Evolutionary conservation across 2,888 invertebrate genomes (phyloP), one percentile per base, ranked within the genome.

Genomic region (Dinocampus coccinellae): DNA sequence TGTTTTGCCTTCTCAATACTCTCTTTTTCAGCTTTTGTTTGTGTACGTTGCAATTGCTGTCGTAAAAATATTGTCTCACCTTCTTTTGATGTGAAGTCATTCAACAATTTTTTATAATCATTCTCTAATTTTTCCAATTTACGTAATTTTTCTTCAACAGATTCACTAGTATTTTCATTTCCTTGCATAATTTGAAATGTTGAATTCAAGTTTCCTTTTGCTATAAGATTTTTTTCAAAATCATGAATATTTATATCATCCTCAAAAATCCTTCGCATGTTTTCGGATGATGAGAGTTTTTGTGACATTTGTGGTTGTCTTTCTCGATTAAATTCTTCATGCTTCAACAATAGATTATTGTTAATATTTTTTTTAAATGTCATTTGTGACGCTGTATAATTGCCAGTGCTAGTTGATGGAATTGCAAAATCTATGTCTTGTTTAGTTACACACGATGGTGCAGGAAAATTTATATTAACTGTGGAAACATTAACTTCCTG

Each of bases 31-130:
- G 81, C 76, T n/a, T 83, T 76, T 2, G 75, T 34, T 61, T 83
- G 81, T 20, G 77, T 74, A 69, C 82, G 83, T 24, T 80, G 80
- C 6, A 85, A 64, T 60, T 83, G 84, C 60, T 80, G 80, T 4
- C 86, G 75, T 4, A 87, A 68, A 76, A 83, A 85, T 24, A 75
- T 76, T 0, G 78, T 78, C 72, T 87, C 86, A 3, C 87, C 86
- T 55, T 84, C 81, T 69, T 86, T 86, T 0, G 82, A 80, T 76
- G 81, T 80, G 58, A 84, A 81, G 26, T 84, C 80, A 34, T 80
- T 78, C 7, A 80, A 42, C 11, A 87, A 53, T 47, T 83, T 83
- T 33, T 82, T 76, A 63, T 85, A 83, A 57, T 87, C 83, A 47
- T 74, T 73, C 69, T 77, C 78, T 68, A 85, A 74, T 70, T 82